phyloP scores from a whole-genome alignment of 1,140 invertebrate species.

The Caenorhabditis briggsae region DNA sequence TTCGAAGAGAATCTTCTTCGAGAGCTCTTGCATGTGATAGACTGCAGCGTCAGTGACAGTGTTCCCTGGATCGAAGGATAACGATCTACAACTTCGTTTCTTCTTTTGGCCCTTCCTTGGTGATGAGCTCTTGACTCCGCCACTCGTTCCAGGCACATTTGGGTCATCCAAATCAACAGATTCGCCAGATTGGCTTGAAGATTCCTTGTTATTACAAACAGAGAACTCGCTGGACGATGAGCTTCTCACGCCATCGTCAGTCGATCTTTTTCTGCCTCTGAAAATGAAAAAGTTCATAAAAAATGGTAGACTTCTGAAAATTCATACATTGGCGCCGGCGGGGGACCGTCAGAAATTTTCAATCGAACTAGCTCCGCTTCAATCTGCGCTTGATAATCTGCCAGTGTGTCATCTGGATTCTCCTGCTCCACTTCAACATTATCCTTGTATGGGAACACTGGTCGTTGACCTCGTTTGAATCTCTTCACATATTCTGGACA shows the following conservation, averaged over 20 bases:
- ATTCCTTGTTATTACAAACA: not conserved
- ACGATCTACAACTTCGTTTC: not conserved
- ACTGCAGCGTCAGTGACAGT: constrained; percentile 2
- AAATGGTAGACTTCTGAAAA: not conserved
- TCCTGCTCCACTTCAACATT: not conserved
- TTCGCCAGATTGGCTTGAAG: constrained; percentile 1
- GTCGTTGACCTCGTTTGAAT: constrained; percentile 49
- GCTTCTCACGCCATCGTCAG: not conserved
- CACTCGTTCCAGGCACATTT: constrained; percentile 34
- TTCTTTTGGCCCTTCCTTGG: not conserved
- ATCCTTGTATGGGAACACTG: constrained; percentile 45
- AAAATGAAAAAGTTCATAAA: no score
- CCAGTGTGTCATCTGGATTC: not conserved
- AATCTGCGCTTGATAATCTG: constrained; percentile 21
- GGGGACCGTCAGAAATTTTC: not conserved
- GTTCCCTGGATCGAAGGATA: constrained; percentile 20
- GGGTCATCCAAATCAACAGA: constrained; percentile 30
- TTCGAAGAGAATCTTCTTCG: constrained; percentile 23
- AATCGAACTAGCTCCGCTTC: constrained; percentile 7
- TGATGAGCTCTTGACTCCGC: not conserved
- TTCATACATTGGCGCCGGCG: not conserved
- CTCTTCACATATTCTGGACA: constrained; percentile 12
- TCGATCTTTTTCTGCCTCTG: not conserved
- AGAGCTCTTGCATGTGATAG: constrained; percentile 2
- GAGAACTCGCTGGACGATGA: not conserved